These are phyloP conservation scores for Lordiphosa mommai DNA, from an alignment of 1,140 invertebrate genomes.

Conservation along the genomic window DNA sequence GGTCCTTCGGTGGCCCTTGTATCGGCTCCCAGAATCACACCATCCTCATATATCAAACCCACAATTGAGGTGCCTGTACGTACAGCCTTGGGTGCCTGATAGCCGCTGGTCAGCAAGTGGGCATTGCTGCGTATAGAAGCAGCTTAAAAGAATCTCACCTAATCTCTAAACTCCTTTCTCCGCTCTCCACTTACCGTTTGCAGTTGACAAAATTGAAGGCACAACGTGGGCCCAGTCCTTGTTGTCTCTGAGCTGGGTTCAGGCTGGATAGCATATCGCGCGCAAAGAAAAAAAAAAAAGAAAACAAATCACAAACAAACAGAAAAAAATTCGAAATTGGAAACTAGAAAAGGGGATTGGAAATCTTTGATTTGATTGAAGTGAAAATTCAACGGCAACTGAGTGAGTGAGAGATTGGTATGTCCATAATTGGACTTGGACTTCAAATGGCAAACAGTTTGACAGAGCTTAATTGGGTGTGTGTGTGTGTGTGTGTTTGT, in stretches of 20 bases:
- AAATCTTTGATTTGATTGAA: not conserved
- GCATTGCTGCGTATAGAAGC: conserved; percentile 87
- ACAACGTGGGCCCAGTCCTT: not conserved
- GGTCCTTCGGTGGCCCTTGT: conserved; percentile 96
- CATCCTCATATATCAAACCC: conserved; percentile 95
- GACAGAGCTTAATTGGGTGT: conserved; percentile 44
- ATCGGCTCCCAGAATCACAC: conserved; percentile 98
- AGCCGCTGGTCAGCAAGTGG: conserved; percentile 87
- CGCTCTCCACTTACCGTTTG: conserved; percentile 83
- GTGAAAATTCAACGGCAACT: no score
- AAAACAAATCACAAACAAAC: no score
- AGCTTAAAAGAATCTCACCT: not conserved
- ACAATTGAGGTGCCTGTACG: conserved; percentile 99
- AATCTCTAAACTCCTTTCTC: not conserved
- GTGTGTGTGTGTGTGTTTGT: not conserved
- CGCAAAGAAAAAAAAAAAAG: no score
- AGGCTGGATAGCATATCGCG: no score
- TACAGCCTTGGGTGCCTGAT: conserved; percentile 88
- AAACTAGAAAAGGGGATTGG: not conserved
- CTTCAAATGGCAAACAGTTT: conserved; percentile 30
- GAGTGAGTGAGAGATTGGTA: not conserved
- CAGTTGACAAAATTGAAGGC: conserved; percentile 93
- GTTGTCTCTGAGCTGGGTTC: no score
- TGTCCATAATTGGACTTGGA: conserved; percentile 4
- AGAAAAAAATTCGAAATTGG: not conserved